Evolutionary conservation across 2,797 vertebrate genomes (phyloP).

Genomic region (Muscicapa striata): DNA sequence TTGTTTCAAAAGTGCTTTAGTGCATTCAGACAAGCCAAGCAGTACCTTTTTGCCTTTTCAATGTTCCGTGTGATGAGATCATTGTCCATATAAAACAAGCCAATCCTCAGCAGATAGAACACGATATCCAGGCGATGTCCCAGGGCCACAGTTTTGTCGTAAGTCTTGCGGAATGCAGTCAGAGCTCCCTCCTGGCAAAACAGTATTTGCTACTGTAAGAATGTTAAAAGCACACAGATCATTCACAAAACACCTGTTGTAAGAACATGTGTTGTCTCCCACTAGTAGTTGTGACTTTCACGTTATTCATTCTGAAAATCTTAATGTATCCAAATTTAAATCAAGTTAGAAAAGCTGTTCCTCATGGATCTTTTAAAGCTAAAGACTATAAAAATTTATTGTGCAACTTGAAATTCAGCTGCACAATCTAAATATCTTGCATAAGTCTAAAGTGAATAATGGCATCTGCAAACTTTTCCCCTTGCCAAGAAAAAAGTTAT

Average conservation of each 20-base stretch:
- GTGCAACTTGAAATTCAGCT: background rate
- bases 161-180: slow-evolving; percentile 95
- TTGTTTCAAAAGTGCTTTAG: background rate
- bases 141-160: slow-evolving; percentile 96
- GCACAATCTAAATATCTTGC: background rate
- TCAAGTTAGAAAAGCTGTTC: background rate
- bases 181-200: slow-evolving; percentile 89
- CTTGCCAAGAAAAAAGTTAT: background rate
- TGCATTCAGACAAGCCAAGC: background rate
- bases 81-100: slow-evolving; percentile 98
- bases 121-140: slow-evolving; percentile 96
- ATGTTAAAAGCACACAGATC: background rate
- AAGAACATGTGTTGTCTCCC: fast-evolving
- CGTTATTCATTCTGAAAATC: background rate
- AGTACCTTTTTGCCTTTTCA: slow-evolving; percentile 96
- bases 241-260: background rate
- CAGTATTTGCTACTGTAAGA: background rate
- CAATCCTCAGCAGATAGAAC: slow-evolving; percentile 95
- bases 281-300: fast-evolving
- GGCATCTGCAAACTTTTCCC: background rate
- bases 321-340: background rate
- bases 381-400: background rate
- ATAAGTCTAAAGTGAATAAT: background rate
- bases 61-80: slow-evolving; percentile 98
- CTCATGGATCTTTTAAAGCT: background rate